Percentiles rank a stretch among this genome's conserved stretches.
These are phyloP conservation scores for Kryptolebias marmoratus DNA, from an alignment of 2,113 vertebrate genomes.

Conservation along the genomic window DNA sequence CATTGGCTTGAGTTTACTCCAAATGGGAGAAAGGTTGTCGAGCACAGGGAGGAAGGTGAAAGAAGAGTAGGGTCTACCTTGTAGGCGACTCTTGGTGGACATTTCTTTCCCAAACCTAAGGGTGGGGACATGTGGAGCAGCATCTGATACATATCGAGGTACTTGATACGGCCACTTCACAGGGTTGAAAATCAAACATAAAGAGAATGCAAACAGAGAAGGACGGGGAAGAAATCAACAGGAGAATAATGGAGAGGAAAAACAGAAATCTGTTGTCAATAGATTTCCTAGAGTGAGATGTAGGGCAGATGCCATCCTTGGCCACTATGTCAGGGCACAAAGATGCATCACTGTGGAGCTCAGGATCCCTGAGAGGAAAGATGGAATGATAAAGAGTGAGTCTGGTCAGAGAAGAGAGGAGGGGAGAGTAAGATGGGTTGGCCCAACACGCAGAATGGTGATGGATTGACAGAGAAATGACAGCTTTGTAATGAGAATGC, in stretches of 20 bases:
- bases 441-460: conserved; percentile 70
- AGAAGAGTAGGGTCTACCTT: conserved; percentile 89
- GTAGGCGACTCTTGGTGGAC: conserved; percentile 96
- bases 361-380: conserved; percentile 74
- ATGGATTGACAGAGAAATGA: conserved; percentile 74
- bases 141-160: conserved; percentile 99
- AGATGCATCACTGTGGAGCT: conserved; percentile 77
- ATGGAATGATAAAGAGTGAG: conserved; percentile 71
- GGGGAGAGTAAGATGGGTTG: conserved; percentile 20
- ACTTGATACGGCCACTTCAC: conserved; percentile 97
- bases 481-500: conserved; percentile 69
- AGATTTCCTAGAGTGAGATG: conserved; percentile 81
- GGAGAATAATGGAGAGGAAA: conserved; percentile 75
- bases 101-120: conserved; percentile 99
- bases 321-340: conserved; percentile 48
- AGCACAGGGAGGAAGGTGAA: conserved; percentile 55
- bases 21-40: conserved; percentile 59
- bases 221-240: conserved; percentile 64
- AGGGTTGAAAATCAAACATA: conserved; percentile 63
- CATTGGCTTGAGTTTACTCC: conserved; percentile 69
- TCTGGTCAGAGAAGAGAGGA: conserved; percentile 34
- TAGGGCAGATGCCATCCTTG: conserved; percentile 77
- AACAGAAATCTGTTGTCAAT: conserved; percentile 90
- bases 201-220: conserved; percentile 68
- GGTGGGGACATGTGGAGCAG: conserved; percentile 99